A percentile compares a stretch with the other conserved stretches of the same genome.
phyloP scores from a whole-genome alignment of 2,113 vertebrate genomes.

The Orientallactaga bullata region DNA sequence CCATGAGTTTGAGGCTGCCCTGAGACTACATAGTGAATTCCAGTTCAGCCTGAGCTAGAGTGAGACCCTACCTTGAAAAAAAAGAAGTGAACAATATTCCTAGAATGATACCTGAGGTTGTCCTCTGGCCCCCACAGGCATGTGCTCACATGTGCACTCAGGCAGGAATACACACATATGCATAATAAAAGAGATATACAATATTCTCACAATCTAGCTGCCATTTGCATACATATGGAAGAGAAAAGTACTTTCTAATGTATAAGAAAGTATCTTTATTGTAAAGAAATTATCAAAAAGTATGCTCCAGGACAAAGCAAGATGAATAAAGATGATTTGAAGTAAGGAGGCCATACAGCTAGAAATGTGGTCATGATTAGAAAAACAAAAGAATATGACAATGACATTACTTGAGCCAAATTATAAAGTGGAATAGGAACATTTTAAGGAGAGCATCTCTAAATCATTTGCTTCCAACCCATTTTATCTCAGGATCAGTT shows the following conservation, averaged over 20 bases:
- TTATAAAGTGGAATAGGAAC: background rate
- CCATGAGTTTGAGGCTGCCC: too few relatives aligned
- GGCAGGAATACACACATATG: too few relatives aligned
- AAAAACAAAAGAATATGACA: background rate
- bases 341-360: background rate
- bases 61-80: too few relatives aligned
- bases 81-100: too few relatives aligned
- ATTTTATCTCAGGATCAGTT: background rate
- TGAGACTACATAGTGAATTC: too few relatives aligned
- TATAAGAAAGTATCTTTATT: background rate
- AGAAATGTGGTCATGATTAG: background rate
- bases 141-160: too few relatives aligned
- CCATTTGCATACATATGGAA: constrained; percentile 2
- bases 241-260: background rate
- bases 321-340: constrained; percentile 22
- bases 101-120: too few relatives aligned
- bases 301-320: background rate
- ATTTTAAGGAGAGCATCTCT: background rate
- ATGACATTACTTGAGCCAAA: background rate
- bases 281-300: background rate
- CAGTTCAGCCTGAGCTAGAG: too few relatives aligned
- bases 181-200: background rate
- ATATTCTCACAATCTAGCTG: background rate
- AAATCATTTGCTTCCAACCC: background rate
- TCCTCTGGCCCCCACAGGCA: too few relatives aligned